These are phyloP conservation scores for Sesia bembeciformis DNA, from an alignment of 2,888 invertebrate species.

Conservation along the genomic window DNA sequence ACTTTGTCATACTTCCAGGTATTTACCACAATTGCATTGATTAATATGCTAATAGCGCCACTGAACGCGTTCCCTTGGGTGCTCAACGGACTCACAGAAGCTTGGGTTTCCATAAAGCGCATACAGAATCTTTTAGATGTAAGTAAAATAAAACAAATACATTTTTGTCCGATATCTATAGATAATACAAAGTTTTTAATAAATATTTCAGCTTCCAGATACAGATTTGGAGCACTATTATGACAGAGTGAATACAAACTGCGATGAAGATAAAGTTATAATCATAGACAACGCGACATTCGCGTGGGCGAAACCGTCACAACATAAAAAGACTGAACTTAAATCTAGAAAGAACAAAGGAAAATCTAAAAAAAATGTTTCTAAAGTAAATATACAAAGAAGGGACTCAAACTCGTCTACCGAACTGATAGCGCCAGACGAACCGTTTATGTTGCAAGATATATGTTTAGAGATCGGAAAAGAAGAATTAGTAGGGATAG, in stretches of 20 bases:
- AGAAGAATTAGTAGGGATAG: slow-evolving; percentile 88
- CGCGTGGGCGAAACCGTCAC: slow-evolving; percentile 67
- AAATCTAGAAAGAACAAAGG: slow-evolving; percentile 63
- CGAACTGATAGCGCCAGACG: slow-evolving; percentile 23
- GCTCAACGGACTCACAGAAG: slow-evolving; percentile 95
- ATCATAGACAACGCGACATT: slow-evolving; percentile 77
- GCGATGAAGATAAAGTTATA: slow-evolving; percentile 70
- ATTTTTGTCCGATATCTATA: not conserved
- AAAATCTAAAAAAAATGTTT: slow-evolving; percentile 54
- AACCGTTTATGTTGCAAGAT: slow-evolving; percentile 45
- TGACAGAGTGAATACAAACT: slow-evolving; percentile 58
- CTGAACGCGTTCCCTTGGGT: slow-evolving; percentile 99
- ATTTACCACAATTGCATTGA: slow-evolving; percentile 94
- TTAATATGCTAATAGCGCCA: slow-evolving; percentile 96
- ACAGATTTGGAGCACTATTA: slow-evolving; percentile 79
- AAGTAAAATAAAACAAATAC: slow-evolving; percentile 28
- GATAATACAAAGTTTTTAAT: slow-evolving; percentile 8
- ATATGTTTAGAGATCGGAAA: slow-evolving; percentile 56
- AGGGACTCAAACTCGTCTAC: slow-evolving; percentile 42
- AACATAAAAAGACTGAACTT: slow-evolving; percentile 29
- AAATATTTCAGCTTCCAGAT: slow-evolving; percentile 67
- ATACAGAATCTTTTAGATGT: slow-evolving; percentile 88
- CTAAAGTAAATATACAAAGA: slow-evolving; percentile 34
- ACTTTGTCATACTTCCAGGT: slow-evolving; percentile 44
- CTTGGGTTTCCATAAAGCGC: slow-evolving; percentile 94